Base-by-base conservation (phyloP, 2,888 invertebrate genomes). In the Clostera curtula region DNA sequence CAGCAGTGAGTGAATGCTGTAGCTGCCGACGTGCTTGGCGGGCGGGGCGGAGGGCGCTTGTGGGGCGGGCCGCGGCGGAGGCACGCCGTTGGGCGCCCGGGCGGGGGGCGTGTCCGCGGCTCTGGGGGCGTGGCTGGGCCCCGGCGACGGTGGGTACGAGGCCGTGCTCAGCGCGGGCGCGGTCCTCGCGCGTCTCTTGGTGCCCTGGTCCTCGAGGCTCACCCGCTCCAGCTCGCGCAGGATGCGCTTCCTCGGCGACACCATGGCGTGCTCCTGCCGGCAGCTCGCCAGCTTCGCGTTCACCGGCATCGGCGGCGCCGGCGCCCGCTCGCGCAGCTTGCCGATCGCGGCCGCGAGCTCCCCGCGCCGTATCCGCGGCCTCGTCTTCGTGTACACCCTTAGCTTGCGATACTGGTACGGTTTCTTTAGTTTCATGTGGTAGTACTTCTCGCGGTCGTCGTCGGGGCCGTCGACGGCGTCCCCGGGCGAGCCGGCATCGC, bases 1-100 rank as follows among this genome's bases (percentile, higher is more conserved):
- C 53, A 94, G 83, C 63, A 94, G 85, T 40, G 93, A 93, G 60
- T 92, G 93, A 68, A 94, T 94, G 82, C 93, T 93, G 77, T 93
- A 93, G 65, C 91, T 93, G 72, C 91, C 90, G 43, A 87, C 86
- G 53, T 87, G 76, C 48, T 75, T 76, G 28, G 71, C 49, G 15
- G 65, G 61, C 30, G 71, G 53, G 31, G 58, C 36, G n/a, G n/a
- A n/a, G n/a, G n/a, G 30, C 69, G 69, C 40, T 64, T 65, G 13
- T 66, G 64, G 19, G 63, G 56, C 28, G 59, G 57, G 41, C 67
- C 69, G 49, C 70, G 69, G 45, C 53, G 60, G 39, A 63, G 26
- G 31, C 60, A 59, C 36, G 52, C 43, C n/a, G n/a, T n/a, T n/a
- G 3, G 49, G 43, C 14, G 50, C 36, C 34, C 52, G 58, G 24